A percentile compares a stretch with the other conserved stretches of the same genome.
These are phyloP conservation scores for Macropus fuliginosus DNA, from an alignment of 2,797 vertebrate genomes.

Conservation along the genomic window DNA sequence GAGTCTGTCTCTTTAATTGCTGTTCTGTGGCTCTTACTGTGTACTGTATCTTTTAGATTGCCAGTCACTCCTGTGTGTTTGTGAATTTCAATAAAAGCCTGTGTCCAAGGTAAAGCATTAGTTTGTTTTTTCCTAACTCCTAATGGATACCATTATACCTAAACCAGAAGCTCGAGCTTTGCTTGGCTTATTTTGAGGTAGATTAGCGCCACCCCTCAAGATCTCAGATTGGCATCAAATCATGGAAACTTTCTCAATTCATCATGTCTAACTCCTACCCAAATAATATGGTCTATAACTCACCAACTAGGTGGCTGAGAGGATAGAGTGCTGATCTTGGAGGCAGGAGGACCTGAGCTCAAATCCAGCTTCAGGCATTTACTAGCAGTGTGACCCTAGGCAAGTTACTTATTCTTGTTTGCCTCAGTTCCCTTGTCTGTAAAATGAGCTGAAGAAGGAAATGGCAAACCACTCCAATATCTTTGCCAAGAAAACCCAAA, in stretches of 20 bases:
- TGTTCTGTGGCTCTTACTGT: neutral
- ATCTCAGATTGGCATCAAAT: neutral
- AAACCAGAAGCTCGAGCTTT: conserved; percentile 10
- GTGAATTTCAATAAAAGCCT: conserved; percentile 61
- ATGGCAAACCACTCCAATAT: too few relatives aligned
- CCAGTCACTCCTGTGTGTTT: conserved; percentile 25
- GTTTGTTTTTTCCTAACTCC: conserved; percentile 35
- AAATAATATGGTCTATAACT: neutral
- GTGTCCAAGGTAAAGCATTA: conserved; percentile 50
- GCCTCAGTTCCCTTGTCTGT: too few relatives aligned
- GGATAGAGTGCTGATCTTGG: too few relatives aligned
- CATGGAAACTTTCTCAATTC: neutral
- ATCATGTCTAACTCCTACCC: neutral
- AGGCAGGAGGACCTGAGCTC: too few relatives aligned
- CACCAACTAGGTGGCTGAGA: neutral
- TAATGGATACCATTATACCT: neutral
- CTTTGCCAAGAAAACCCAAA: too few relatives aligned
- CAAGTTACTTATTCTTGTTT: too few relatives aligned
- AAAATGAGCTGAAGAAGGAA: too few relatives aligned
- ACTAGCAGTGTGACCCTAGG: too few relatives aligned
- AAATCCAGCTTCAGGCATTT: too few relatives aligned
- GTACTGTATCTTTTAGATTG: conserved; percentile 15
- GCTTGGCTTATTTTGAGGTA: neutral
- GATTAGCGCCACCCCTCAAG: neutral
- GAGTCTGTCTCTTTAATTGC: conserved; percentile 18